phyloP scores from a whole-genome alignment of 2,113 vertebrate species.

The Sylvia atricapilla region DNA sequence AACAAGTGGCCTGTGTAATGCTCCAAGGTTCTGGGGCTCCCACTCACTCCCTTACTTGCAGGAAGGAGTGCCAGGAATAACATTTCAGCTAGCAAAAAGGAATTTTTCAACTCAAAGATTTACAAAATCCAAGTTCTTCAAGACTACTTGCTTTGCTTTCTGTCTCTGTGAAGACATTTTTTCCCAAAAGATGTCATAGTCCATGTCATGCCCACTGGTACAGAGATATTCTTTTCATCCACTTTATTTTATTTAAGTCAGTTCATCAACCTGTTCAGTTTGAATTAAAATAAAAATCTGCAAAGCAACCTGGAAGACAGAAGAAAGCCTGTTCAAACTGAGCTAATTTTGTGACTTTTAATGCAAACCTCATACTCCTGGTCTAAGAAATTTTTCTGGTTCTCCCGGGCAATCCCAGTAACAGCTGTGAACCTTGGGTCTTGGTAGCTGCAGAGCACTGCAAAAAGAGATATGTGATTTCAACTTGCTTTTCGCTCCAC shows the following conservation, averaged over 20 bases:
- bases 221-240: background rate
- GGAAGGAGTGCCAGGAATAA: slow-evolving; percentile 10
- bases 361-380: background rate
- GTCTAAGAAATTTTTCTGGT: background rate
- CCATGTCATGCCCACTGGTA: background rate
- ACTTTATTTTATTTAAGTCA: background rate
- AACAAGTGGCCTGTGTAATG: background rate
- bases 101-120: background rate
- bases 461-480: background rate
- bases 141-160: background rate
- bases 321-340: background rate
- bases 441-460: background rate
- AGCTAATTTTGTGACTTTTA: background rate
- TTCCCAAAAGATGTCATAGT: background rate
- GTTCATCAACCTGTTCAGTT: background rate
- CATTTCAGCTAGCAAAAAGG: background rate
- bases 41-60: background rate
- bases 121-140: background rate
- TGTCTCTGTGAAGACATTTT: background rate
- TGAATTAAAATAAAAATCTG: background rate
- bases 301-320: background rate
- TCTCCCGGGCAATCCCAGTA: background rate
- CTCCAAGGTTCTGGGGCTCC: background rate
- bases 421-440: background rate
- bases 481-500: background rate